Evolutionary conservation across 2,797 vertebrate species (phyloP).

Genomic region (Eulemur mongoz): DNA sequence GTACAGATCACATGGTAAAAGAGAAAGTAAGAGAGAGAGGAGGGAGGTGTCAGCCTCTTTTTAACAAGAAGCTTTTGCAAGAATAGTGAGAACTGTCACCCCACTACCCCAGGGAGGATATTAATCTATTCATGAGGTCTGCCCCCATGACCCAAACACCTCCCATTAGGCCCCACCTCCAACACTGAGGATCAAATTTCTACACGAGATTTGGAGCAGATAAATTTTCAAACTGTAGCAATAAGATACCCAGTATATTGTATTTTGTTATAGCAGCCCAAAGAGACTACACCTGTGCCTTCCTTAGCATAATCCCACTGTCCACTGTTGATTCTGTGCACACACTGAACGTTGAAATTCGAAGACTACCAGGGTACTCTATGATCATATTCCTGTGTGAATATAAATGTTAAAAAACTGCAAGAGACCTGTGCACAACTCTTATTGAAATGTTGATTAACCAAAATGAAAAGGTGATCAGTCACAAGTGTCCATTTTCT

Average conservation of each 20-base stretch:
- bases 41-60: not conserved
- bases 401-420: not conserved
- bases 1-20: not conserved
- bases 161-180: not conserved
- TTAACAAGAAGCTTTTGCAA: not conserved
- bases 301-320: not conserved
- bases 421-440: not conserved
- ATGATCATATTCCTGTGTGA: not conserved
- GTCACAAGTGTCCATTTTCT: not conserved
- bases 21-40: not conserved
- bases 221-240: not conserved
- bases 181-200: not conserved
- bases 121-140: not conserved
- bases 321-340: not conserved
- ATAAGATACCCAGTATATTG: no score
- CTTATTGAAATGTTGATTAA: not conserved
- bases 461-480: not conserved
- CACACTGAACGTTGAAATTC: not conserved
- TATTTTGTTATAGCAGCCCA: not conserved
- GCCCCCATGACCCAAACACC: not conserved
- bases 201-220: not conserved
- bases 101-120: not conserved
- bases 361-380: accelerated
- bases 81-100: not conserved
- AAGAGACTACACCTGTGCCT: not conserved